Evolutionary conservation across 2,797 vertebrate genomes (phyloP), one percentile per base, ranked within the genome.

Genomic region (Trematomus bernacchii): DNA sequence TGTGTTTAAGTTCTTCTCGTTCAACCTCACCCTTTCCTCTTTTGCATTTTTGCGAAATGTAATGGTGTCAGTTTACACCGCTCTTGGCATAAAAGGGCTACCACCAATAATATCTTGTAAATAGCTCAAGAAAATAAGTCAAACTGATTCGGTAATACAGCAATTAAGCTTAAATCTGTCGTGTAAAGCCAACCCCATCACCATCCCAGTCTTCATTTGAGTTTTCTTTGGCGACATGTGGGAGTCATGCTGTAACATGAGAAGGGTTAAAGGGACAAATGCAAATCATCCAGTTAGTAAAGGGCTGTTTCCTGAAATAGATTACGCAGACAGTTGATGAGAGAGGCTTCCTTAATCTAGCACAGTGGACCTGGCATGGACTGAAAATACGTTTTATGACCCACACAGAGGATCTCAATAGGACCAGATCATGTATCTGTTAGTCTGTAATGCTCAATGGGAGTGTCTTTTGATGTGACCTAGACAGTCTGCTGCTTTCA

Each of bases 371-470:
- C 19, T 54, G 64, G 30, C 30, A 63, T 12, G n/a, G 62, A 67
- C 64, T 79, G 11, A 79, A 77, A 74, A 59, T 19, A 19, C 42
- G n/a, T 44, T 68, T 72, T 68, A 67, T 55, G 10, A 33, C 48
- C 47, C 48, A 21, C 3, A 66, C 21, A 62, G 33, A 12, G 54
- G 16, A 50, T 72, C 69, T 75, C 54, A 55, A 44, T 27, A 69
- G 78, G 40, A 37, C 11, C 27, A 11, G 57, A 53, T 63, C 44
- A 63, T 58, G 44, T 67, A 61, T 23, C 68, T 59, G 69, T 73
- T 80, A 50, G n/a, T 74, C 58, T 79, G 80, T 80, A 76, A 72
- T 77, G 76, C 66, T 63, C 65, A 75, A 72, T 65, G 60, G 67
- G 42, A 60, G 52, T 67, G 48, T 53, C 64, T 83, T 72, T 12